Base-by-base conservation (phyloP, 2,888 invertebrate genomes). In the Xestobium rufovillosum region DNA sequence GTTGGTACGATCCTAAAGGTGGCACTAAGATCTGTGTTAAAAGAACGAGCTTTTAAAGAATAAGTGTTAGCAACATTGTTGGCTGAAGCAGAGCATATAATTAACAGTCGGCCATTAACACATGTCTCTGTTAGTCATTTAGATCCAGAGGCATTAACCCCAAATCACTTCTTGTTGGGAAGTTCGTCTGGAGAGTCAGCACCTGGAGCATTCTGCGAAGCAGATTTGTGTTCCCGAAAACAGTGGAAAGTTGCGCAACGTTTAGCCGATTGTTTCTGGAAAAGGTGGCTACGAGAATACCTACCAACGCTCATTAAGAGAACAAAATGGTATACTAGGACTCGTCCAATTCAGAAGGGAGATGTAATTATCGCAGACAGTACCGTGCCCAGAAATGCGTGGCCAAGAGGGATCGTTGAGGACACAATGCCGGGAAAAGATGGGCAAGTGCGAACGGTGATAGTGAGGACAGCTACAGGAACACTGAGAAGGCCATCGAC, bases 81-180 rank as follows among this genome's bases (percentile, higher is more conserved):
- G 9, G 10, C 10, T 12, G 34, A 39, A 15, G 35, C 26, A 9
- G 30, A 39, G 29, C 28, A 39, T 23, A 39, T 30, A 2, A 31
- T 35, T 4, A 35, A 39, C 15, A 35, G 39, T 14, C 19, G 35
- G 30, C 34, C 35, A 3, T 15, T 39, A n/a, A 39, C 39, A 3
- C 26, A 35, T 14, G 31, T 39, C 3, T 39, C 39, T 2, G 25
- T 15, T 9, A 4, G 15, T 10, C 3, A n/a, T 10, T 17, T 29
- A 15, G 34, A 38, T 16, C 23, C 26, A 12, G 29, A 34, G 19
- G 34, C 34, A 29, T 23, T 34, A 4, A 34, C 15, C 11, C 34
- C 14, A 12, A 38, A 38, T 26, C 38, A 33, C 25, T 28, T 34
- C 29, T 10, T 25, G 8, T 16, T 31, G n/a, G 17, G 36, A 3